Conservation (phyloP, 2,888 invertebrate species). For the Lasiommata megera region DNA sequence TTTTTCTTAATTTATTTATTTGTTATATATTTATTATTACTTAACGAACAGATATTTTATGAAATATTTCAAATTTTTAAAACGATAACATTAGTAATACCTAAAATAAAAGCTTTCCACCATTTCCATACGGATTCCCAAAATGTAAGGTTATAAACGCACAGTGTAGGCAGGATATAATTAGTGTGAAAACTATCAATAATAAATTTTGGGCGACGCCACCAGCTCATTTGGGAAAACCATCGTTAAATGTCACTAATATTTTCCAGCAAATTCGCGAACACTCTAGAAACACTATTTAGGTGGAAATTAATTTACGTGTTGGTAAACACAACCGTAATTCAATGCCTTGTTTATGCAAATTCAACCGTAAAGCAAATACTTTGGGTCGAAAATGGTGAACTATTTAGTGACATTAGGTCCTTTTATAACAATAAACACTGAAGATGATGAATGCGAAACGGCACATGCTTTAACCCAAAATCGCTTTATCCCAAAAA, state of each 20-base stretch:
- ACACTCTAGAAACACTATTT: constrained; percentile 33
- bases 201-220: constrained; percentile 2
- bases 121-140: too few relatives aligned
- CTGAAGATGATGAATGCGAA: constrained; percentile 50
- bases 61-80: too few relatives aligned
- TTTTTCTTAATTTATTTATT: too few relatives aligned
- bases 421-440: constrained; percentile 25
- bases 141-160: too few relatives aligned
- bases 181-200: constrained; percentile 7
- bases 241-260: constrained; percentile 19
- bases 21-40: too few relatives aligned
- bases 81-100: too few relatives aligned
- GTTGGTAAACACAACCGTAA: constrained; percentile 16
- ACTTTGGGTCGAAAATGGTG: not conserved
- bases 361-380: constrained; percentile 1
- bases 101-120: too few relatives aligned
- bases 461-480: constrained; percentile 49
- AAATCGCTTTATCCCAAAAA: constrained; percentile 40
- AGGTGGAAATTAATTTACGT: constrained; percentile 33
- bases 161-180: too few relatives aligned
- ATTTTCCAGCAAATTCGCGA: constrained; percentile 27
- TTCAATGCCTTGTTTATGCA: not conserved
- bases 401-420: constrained; percentile 12
- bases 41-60: too few relatives aligned
- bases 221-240: constrained; percentile 13